Evolutionary conservation across 2,113 vertebrate genomes (phyloP).

Genomic region (Phoenicopterus ruber): DNA sequence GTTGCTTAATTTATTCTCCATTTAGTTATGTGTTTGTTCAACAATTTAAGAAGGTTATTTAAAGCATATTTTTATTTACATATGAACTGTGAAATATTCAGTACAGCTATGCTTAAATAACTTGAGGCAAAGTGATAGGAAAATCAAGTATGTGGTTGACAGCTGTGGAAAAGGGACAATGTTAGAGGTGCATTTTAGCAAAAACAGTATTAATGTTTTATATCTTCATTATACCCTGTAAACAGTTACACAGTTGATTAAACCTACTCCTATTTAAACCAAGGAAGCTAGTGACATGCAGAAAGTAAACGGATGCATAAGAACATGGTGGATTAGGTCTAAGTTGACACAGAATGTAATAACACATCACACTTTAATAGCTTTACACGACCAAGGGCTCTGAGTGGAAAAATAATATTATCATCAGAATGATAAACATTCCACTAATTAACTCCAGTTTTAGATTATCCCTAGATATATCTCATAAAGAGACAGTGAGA

Average conservation of each 20-base stretch:
- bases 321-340: neutral
- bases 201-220: neutral
- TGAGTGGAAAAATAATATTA: slow-evolving; percentile 19
- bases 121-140: neutral
- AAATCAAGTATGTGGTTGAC: neutral
- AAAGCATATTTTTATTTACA: neutral
- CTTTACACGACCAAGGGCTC: neutral
- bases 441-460: slow-evolving; percentile 31
- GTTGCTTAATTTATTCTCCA: neutral
- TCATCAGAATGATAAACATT: slow-evolving; percentile 35
- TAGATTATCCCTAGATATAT: slow-evolving; percentile 23
- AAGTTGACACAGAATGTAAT: neutral
- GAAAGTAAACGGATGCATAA: neutral
- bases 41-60: neutral
- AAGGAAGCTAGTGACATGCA: neutral
- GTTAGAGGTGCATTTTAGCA: neutral
- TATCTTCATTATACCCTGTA: neutral
- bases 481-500: slow-evolving; percentile 22
- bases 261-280: neutral
- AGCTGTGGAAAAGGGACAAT: neutral
- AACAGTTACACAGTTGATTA: neutral
- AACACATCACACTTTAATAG: neutral
- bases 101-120: neutral
- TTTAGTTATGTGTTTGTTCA: neutral
- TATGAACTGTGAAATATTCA: neutral